Evolutionary conservation across 1,140 invertebrate species (phyloP).

Genomic region (Trachelipus rathkii): DNA sequence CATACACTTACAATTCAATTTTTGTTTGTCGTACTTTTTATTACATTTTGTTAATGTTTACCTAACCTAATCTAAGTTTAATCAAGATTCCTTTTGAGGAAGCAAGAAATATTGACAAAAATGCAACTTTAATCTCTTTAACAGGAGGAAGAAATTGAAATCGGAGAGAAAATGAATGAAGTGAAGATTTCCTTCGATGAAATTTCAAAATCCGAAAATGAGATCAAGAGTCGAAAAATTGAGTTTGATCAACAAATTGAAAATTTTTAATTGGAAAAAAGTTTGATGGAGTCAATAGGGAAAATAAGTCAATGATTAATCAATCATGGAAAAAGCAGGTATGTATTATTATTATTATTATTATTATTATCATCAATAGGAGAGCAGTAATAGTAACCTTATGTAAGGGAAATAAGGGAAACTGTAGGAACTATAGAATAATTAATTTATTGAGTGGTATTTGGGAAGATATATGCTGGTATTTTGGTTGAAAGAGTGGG

Average conservation of each 20-base stretch:
- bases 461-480: no score
- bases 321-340: constrained; percentile 51
- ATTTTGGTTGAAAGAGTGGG: no score
- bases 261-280: no score
- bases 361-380: not conserved
- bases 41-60: no score
- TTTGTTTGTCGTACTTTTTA: no score
- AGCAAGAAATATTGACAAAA: not conserved
- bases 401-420: no score
- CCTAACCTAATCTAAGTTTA: no score
- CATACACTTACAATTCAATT: no score
- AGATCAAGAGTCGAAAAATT: constrained; percentile 61
- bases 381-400: no score
- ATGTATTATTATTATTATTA: no score
- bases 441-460: no score
- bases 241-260: constrained; percentile 72
- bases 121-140: not conserved
- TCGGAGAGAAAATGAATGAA: constrained; percentile 54
- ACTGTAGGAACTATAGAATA: no score
- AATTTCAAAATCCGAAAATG: constrained; percentile 62
- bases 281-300: constrained; percentile 61
- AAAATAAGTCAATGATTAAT: constrained; percentile 56
- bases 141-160: constrained; percentile 50
- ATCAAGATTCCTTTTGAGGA: not conserved
- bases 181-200: constrained; percentile 61